Evolutionary conservation across 2,888 invertebrate genomes (phyloP).

Genomic region (Drosophila kuntzei): DNA sequence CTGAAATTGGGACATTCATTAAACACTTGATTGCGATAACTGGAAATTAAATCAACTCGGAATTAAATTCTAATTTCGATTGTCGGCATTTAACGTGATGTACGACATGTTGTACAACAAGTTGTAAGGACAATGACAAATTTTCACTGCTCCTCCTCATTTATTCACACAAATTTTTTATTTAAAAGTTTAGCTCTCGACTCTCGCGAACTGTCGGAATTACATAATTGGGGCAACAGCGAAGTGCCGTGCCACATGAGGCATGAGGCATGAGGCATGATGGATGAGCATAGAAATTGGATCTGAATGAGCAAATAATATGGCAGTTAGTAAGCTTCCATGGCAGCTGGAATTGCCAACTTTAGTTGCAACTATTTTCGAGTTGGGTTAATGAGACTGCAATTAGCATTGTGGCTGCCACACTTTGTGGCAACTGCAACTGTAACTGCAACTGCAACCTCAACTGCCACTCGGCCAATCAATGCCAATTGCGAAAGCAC

Average conservation of each 20-base stretch:
- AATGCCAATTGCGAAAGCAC: conserved; percentile 20
- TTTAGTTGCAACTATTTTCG: not conserved
- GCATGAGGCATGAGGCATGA: conserved; percentile 32
- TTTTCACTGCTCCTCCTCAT: not conserved
- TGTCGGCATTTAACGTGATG: conserved; percentile 14
- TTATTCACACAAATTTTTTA: conserved; percentile 42
- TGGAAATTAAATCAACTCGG: conserved; percentile 26
- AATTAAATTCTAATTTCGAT: conserved; percentile 17
- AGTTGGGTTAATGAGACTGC: conserved; percentile 35
- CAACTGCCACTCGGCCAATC: conserved; percentile 38
- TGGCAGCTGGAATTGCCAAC: not conserved
- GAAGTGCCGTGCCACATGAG: conserved; percentile 11
- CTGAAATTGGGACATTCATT: conserved; percentile 41
- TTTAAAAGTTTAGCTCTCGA: conserved; percentile 55
- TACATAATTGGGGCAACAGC: conserved; percentile 46
- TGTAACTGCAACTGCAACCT: not conserved
- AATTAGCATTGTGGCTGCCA: conserved; percentile 31
- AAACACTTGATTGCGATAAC: conserved; percentile 45
- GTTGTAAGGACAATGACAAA: conserved; percentile 4
- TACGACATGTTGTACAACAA: conserved; percentile 12
- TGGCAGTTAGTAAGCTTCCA: conserved; percentile 1
- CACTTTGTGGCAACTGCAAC: not conserved
- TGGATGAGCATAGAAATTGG: conserved; percentile 21
- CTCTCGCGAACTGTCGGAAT: conserved; percentile 16
- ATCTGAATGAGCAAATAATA: conserved; percentile 9